A percentile compares a stretch with the other conserved stretches of the same genome.
Conservation (phyloP, 2,797 vertebrate species). For the Microctenopoma lineatum region DNA sequence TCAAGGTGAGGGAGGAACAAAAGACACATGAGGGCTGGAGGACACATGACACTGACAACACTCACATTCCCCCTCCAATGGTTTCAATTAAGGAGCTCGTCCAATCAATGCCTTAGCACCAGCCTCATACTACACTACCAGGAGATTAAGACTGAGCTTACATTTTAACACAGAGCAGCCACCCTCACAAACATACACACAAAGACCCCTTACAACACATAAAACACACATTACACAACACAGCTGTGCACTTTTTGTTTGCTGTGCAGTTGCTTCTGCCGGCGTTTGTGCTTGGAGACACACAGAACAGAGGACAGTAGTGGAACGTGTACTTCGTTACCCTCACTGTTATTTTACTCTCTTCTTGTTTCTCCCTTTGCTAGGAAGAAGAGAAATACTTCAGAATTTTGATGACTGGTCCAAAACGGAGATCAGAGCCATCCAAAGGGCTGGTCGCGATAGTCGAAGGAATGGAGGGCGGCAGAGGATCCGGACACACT, state of each 20-base stretch:
- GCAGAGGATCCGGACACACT: conserved; percentile 44
- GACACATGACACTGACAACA: conserved; percentile 44
- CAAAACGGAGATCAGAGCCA: conserved; percentile 74
- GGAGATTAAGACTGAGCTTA: conserved; percentile 76
- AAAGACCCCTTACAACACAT: conserved; percentile 44
- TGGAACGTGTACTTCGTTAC: conserved; percentile 59
- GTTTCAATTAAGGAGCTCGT: conserved; percentile 79
- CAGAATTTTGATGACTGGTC: conserved; percentile 71
- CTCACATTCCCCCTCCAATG: conserved; percentile 61
- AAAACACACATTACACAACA: conserved; percentile 48
- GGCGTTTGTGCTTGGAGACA: conserved; percentile 48
- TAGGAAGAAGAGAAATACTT: conserved; percentile 74
- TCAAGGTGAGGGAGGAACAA: too few relatives aligned
- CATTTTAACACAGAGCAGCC: conserved; percentile 65
- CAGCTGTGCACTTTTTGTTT: conserved; percentile 41
- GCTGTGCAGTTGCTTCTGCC: conserved; percentile 46
- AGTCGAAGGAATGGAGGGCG: conserved; percentile 27
- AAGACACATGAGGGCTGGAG: too few relatives aligned
- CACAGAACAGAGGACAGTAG: conserved; percentile 54
- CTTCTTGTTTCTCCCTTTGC: conserved; percentile 58
- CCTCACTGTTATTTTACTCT: conserved; percentile 50
- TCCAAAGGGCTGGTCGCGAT: conserved; percentile 56
- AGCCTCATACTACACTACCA: conserved; percentile 74
- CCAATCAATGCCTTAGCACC: conserved; percentile 79
- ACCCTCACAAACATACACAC: conserved; percentile 47